Evolutionary conservation across 2,888 invertebrate genomes (phyloP).

Genomic region (Sminthurides aquaticus): DNA sequence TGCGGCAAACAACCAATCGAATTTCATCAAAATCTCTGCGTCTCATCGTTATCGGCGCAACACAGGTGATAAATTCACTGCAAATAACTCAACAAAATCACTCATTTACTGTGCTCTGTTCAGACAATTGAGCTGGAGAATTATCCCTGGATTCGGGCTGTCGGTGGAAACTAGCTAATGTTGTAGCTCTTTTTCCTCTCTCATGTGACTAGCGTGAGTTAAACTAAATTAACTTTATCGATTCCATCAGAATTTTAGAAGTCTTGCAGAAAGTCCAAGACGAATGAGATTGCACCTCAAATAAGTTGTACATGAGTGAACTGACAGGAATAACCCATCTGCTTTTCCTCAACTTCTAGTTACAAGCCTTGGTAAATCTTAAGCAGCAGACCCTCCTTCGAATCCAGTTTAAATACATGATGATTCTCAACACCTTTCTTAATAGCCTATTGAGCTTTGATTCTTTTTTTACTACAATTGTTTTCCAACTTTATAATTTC

Average conservation of each 20-base stretch:
- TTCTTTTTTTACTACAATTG: background rate
- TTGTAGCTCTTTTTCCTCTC: background rate
- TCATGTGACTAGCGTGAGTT: background rate
- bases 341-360: too few species aligned
- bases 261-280: background rate
- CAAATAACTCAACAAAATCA: background rate
- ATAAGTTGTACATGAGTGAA: background rate
- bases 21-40: background rate
- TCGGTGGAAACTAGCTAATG: background rate
- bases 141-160: background rate
- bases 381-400: too few species aligned
- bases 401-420: too few species aligned
- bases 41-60: background rate
- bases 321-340: too few species aligned
- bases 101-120: background rate
- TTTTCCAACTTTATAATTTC: too few species aligned
- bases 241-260: background rate
- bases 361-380: too few species aligned
- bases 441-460: too few species aligned
- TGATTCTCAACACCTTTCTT: too few species aligned
- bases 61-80: background rate
- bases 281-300: background rate
- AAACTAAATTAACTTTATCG: background rate
- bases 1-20: background rate
- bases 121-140: background rate